Base-by-base conservation (phyloP, 2,113 vertebrate genomes). In the Corvus moneduloides region DNA sequence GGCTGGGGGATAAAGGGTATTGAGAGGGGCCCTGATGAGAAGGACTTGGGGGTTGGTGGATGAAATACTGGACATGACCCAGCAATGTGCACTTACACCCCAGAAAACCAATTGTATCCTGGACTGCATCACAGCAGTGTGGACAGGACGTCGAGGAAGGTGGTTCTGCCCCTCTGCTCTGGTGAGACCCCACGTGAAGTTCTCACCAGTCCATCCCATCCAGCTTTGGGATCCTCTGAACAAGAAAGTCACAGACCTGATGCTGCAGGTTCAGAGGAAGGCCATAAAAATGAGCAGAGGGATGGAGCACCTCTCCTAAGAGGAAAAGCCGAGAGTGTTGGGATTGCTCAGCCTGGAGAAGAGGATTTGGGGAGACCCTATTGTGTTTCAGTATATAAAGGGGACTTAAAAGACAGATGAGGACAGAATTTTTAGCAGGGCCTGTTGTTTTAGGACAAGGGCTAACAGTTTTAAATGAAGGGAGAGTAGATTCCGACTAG, bases 91-190 rank as follows among this genome's bases (percentile, higher is more conserved):
- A 21, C 7, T 52, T 8, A 3, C 7, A 37, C 3, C 9, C 5
- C 20, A 21, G 32, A 91, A 67, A 10, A 7, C 1, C 21, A 46
- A 5, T 6, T 5, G 1, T 28, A 13, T n/a, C 10, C 41, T 51
- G 24, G 22, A 21, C 24, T 41, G 11, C 16, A 46, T 37, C 26
- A 22, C 67, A 37, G 27, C 8, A 85, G 30, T 0, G 0, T 22
- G 46, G 19, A 19, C 39, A 73, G 9, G 13, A 35, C 13, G 1
- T 1, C 0, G 0, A 58, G 26, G 28, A 37, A 67, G 35, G 10
- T 6, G 26, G 59, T 79, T 75, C 44, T 78, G 2, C 32, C 21
- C 26, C 48, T 58, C 35, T 73, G 2, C 30, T 71, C 81, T 12
- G 11, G 5, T 41, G 43, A 37, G 15, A 59, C 2, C 10, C 9